phyloP scores from a whole-genome alignment of 2,797 vertebrate species.

The Chaunax sp. region DNA sequence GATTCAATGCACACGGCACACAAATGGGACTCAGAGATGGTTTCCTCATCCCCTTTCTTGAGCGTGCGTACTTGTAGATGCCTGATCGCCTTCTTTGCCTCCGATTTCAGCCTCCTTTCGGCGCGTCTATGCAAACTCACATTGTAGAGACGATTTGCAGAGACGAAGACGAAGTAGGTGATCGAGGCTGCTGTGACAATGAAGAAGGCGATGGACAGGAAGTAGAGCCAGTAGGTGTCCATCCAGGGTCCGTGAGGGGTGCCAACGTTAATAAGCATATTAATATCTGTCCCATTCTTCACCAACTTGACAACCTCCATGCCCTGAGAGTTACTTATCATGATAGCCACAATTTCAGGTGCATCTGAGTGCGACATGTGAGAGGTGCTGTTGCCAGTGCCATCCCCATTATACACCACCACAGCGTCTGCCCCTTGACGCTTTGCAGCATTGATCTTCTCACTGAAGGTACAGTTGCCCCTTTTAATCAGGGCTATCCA shows the following conservation, averaged over 20 bases:
- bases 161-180: slow-evolving; percentile 92
- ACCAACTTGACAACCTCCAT: slow-evolving; percentile 82
- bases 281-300: slow-evolving; percentile 80
- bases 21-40: slow-evolving; percentile 83
- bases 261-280: slow-evolving; percentile 86
- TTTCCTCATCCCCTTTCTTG: slow-evolving; percentile 89
- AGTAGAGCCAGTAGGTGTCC: slow-evolving; percentile 92
- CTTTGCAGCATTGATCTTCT: slow-evolving; percentile 86
- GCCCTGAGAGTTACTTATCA: slow-evolving; percentile 90
- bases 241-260: slow-evolving; percentile 86
- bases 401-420: slow-evolving; percentile 87
- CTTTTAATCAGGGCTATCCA: slow-evolving; percentile 93
- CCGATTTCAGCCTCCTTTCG: slow-evolving; percentile 86
- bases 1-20: slow-evolving; percentile 94
- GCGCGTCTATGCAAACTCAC: slow-evolving; percentile 80
- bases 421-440: slow-evolving; percentile 84
- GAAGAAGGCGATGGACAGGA: slow-evolving; percentile 93
- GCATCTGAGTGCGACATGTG: slow-evolving; percentile 82
- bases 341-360: slow-evolving; percentile 85
- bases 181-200: slow-evolving; percentile 90
- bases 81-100: slow-evolving; percentile 90
- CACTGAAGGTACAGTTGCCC: slow-evolving; percentile 89
- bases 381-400: slow-evolving; percentile 75
- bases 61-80: slow-evolving; percentile 88
- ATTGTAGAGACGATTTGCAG: slow-evolving; percentile 85